Evolutionary conservation across 2,113 vertebrate genomes (phyloP).

Genomic region (Actinemys pallida): DNA sequence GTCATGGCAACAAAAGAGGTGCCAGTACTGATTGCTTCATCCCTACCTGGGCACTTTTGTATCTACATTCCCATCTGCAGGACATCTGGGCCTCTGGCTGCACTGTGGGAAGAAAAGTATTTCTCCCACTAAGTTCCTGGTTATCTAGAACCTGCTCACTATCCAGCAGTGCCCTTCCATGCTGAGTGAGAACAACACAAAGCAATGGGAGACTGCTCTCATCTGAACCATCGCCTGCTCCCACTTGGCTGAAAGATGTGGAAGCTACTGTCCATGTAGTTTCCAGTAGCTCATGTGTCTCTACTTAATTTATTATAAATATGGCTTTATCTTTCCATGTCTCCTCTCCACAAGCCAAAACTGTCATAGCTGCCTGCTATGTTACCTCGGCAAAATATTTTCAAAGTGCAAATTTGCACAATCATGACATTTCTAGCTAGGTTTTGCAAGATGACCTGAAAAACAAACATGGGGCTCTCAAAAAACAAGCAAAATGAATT

Average conservation of each 20-base stretch:
- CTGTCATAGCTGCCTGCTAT: background rate
- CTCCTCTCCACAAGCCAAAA: conserved; percentile 22
- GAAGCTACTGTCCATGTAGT: no score
- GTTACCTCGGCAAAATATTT: background rate
- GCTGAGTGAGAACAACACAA: background rate
- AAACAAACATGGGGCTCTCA: conserved; percentile 25
- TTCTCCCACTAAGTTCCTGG: no score
- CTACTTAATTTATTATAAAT: background rate
- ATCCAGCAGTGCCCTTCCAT: background rate
- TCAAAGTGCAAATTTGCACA: background rate
- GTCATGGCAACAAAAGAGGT: background rate
- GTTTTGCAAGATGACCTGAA: conserved; percentile 6
- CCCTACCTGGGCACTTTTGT: background rate
- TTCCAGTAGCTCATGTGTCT: no score
- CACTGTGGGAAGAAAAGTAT: background rate
- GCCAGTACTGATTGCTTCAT: background rate
- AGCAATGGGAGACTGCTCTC: background rate
- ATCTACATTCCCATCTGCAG: background rate
- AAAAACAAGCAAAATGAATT: background rate
- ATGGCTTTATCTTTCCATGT: background rate
- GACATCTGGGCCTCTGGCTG: background rate
- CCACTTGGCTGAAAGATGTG: background rate
- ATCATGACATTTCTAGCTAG: background rate
- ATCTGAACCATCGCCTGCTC: background rate
- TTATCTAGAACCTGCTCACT: background rate